A percentile compares a stretch with the other conserved stretches of the same genome.
These are phyloP conservation scores for Eupithecia subumbrata DNA, from an alignment of 2,888 invertebrate species.

Conservation along the genomic window DNA sequence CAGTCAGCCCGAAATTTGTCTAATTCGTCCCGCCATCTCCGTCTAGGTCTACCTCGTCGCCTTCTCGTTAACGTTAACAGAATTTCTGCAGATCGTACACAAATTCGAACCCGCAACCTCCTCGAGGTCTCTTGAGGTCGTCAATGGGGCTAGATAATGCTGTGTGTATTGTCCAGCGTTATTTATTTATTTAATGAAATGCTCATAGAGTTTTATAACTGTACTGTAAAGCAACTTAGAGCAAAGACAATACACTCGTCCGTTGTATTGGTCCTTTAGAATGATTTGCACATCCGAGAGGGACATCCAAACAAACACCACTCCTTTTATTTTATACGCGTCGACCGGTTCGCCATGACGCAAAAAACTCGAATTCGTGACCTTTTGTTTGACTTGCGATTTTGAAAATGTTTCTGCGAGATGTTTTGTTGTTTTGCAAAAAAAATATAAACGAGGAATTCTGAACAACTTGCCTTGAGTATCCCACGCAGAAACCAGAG, in stretches of 20 bases:
- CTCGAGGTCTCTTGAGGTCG: too few relatives aligned
- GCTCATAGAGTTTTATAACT: background rate
- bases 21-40: too few relatives aligned
- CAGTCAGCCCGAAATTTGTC: too few relatives aligned
- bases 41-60: too few relatives aligned
- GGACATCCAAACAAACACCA: constrained; percentile 6
- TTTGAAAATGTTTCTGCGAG: constrained; percentile 12
- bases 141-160: too few relatives aligned
- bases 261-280: background rate
- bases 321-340: constrained; percentile 6
- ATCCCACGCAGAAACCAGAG: background rate
- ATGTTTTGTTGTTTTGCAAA: background rate
- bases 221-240: background rate
- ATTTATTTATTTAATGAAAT: too few relatives aligned
- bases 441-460: background rate
- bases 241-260: background rate
- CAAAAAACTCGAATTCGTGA: constrained; percentile 19
- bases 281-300: background rate
- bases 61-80: too few relatives aligned
- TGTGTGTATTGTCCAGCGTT: too few relatives aligned
- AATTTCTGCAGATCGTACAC: too few relatives aligned
- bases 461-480: background rate
- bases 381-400: constrained; percentile 14
- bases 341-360: constrained; percentile 25
- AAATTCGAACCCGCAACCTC: too few relatives aligned